These are phyloP conservation scores for Clivina fossor DNA, from an alignment of 2,888 invertebrate species.

Conservation along the genomic window DNA sequence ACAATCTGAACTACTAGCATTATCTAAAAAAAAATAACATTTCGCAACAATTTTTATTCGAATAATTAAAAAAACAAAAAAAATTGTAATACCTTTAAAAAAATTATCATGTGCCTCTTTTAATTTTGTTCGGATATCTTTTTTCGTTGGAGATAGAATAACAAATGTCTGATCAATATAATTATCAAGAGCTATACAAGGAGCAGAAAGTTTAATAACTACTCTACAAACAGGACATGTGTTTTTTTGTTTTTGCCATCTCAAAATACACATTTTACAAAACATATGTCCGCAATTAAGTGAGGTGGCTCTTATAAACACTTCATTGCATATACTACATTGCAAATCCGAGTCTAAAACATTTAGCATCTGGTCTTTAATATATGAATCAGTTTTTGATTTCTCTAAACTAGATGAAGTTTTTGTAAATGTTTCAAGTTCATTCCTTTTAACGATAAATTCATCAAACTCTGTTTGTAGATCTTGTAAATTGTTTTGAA, in stretches of 20 bases:
- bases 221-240: conserved; percentile 72
- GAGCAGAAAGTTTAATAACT: conserved; percentile 57
- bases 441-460: conserved; percentile 52
- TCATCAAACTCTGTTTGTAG: conserved; percentile 53
- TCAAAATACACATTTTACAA: conserved; percentile 69
- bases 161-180: conserved; percentile 72
- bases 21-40: conserved; percentile 6
- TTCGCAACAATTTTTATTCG: too few species aligned
- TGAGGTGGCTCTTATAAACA: conserved; percentile 69
- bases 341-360: conserved; percentile 70
- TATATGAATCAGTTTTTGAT: conserved; percentile 35
- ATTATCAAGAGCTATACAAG: conserved; percentile 68
- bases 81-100: too few species aligned
- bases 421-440: conserved; percentile 48
- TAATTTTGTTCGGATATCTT: conserved; percentile 57
- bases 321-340: conserved; percentile 74
- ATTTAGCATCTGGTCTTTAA: conserved; percentile 40
- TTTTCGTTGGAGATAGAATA: conserved; percentile 61
- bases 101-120: conserved; percentile 46
- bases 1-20: conserved; percentile 6
- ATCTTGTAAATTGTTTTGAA: conserved; percentile 51
- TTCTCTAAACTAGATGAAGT: conserved; percentile 33
- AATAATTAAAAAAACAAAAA: too few species aligned
- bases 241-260: conserved; percentile 69
- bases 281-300: conserved; percentile 75